Evolutionary conservation across 2,113 vertebrate species (phyloP).

Genomic region (Pachypanchax playfairii): DNA sequence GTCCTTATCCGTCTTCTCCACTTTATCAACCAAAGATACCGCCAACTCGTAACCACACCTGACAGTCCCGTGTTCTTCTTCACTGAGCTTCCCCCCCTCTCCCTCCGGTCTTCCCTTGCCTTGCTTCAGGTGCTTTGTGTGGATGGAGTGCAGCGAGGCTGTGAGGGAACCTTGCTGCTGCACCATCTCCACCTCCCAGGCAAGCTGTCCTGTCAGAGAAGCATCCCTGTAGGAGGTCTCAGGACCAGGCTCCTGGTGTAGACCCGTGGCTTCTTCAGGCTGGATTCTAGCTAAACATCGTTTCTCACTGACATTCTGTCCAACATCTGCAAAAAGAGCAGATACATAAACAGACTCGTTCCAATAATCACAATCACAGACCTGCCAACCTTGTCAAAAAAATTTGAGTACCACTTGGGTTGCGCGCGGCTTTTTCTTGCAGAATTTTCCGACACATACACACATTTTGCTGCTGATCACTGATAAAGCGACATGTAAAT

Average conservation of each 20-base stretch:
- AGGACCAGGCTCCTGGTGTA: slow-evolving; percentile 25
- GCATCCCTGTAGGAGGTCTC: slow-evolving; percentile 38
- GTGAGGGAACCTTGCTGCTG: slow-evolving; percentile 41
- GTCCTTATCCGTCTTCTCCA: slow-evolving; percentile 47
- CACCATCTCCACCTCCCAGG: slow-evolving; percentile 74
- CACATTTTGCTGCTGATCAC: too few species aligned
- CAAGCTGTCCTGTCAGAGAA: slow-evolving; percentile 41
- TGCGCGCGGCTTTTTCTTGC: too few species aligned
- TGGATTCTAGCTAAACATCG: slow-evolving; percentile 22
- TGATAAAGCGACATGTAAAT: too few species aligned
- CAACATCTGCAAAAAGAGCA: slow-evolving; percentile 31
- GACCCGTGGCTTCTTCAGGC: slow-evolving; percentile 17
- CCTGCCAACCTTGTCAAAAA: too few species aligned
- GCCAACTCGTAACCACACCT: slow-evolving; percentile 61
- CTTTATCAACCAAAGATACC: slow-evolving; percentile 45
- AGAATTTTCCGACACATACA: too few species aligned
- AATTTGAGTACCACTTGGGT: too few species aligned
- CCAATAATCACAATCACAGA: too few species aligned
- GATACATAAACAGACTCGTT: background rate
- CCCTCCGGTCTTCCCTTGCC: slow-evolving; percentile 14
- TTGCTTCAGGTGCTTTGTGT: slow-evolving; percentile 48
- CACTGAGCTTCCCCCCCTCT: slow-evolving; percentile 9
- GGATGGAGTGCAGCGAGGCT: slow-evolving; percentile 21
- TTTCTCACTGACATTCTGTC: slow-evolving; percentile 43
- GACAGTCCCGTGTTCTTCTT: slow-evolving; percentile 24